phyloP scores from a whole-genome alignment of 2,113 vertebrate species.

The Phoxinus phoxinus region DNA sequence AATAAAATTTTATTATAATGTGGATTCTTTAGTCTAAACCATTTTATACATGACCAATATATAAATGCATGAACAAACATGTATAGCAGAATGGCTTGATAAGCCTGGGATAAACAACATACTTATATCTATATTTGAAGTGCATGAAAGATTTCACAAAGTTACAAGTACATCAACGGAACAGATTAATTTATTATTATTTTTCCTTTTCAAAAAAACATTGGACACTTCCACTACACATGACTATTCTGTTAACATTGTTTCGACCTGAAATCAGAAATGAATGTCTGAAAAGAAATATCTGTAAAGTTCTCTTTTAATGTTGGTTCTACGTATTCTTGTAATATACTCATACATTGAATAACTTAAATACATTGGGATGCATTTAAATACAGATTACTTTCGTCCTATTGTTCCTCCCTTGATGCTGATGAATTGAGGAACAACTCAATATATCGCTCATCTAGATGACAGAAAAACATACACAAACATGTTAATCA shows the following conservation, averaged over 20 bases:
- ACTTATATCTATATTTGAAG: background rate
- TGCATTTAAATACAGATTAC: constrained; percentile 24
- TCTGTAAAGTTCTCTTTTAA: background rate
- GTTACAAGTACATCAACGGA: background rate
- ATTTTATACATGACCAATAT: background rate
- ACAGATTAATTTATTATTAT: too few relatives aligned
- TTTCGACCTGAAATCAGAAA: background rate
- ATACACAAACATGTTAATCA: background rate
- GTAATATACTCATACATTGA: background rate
- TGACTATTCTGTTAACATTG: background rate
- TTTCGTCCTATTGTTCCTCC: background rate
- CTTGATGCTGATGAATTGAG: constrained; percentile 75
- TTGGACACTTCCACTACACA: background rate
- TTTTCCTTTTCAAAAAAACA: too few relatives aligned
- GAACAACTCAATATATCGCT: constrained; percentile 85
- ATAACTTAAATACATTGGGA: background rate
- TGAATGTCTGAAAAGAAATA: background rate
- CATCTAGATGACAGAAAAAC: constrained; percentile 70
- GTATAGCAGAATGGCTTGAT: background rate
- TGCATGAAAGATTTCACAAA: background rate
- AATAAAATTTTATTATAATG: constrained; percentile 2
- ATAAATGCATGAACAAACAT: background rate
- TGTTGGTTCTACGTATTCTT: background rate
- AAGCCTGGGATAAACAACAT: background rate
- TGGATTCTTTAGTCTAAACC: background rate